Evolutionary conservation across 1,140 invertebrate species (phyloP).

Genomic region (Zaprionus camerounensis): DNA sequence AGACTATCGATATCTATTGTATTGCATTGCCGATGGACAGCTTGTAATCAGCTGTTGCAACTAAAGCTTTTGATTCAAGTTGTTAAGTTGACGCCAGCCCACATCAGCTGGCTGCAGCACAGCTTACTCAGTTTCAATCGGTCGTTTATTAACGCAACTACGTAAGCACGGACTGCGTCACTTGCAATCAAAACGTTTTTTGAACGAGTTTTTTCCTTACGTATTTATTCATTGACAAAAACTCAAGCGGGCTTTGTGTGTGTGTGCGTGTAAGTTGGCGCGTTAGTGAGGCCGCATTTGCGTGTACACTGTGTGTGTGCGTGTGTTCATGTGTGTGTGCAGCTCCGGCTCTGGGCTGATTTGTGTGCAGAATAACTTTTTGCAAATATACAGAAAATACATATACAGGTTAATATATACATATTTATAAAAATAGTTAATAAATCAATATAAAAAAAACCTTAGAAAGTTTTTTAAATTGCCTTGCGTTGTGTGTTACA

Average conservation of each 20-base stretch:
- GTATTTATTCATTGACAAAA: slow-evolving; percentile 84
- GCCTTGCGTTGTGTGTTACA: slow-evolving; percentile 20
- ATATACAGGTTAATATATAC: slow-evolving; percentile 10
- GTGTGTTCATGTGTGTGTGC: slow-evolving; percentile 41
- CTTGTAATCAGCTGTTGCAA: slow-evolving; percentile 24
- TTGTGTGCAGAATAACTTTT: slow-evolving; percentile 73
- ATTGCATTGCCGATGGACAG: not conserved
- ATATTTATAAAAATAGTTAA: slow-evolving; percentile 14
- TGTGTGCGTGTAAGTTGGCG: slow-evolving; percentile 51
- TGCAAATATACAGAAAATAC: slow-evolving; percentile 64
- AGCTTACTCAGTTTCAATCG: slow-evolving; percentile 67
- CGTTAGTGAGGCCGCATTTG: slow-evolving; percentile 46
- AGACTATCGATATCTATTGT: not conserved
- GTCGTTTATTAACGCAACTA: slow-evolving; percentile 45
- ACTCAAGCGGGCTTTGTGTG: slow-evolving; percentile 69
- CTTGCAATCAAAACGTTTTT: slow-evolving; percentile 61
- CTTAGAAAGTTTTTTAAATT: slow-evolving; percentile 11
- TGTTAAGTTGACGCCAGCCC: slow-evolving; percentile 20
- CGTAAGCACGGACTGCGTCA: slow-evolving; percentile 26
- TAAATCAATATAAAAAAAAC: slow-evolving; percentile 53
- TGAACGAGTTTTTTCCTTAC: slow-evolving; percentile 82
- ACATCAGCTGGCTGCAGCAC: slow-evolving; percentile 25
- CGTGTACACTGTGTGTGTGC: slow-evolving; percentile 28
- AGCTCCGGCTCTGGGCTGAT: slow-evolving; percentile 41
- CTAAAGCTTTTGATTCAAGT: slow-evolving; percentile 31